Conservation (phyloP, 2,888 invertebrate species). For the Cosmia pyralina region DNA sequence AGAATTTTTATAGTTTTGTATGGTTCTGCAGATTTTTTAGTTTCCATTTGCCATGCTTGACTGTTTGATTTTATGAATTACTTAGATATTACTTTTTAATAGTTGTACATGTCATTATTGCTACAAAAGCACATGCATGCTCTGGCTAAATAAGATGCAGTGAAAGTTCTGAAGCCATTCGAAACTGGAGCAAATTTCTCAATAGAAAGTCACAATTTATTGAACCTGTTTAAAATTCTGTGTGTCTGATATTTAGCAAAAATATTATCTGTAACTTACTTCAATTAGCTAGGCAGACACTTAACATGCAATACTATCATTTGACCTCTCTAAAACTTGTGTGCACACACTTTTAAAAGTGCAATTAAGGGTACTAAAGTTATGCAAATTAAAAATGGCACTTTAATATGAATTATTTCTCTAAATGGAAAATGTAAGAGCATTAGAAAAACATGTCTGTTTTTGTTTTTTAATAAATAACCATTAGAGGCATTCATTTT, state of each 20-base stretch:
- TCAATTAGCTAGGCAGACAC: background rate
- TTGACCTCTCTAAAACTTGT: conserved; percentile 13
- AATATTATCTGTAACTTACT: conserved; percentile 22
- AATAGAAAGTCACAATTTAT: conserved; percentile 51
- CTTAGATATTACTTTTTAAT: background rate
- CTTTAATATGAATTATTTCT: background rate
- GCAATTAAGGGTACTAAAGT: background rate
- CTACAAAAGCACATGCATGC: background rate
- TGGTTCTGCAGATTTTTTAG: too few species aligned
- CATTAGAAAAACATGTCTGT: background rate
- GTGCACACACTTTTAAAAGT: background rate
- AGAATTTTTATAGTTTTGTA: background rate
- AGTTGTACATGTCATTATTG: background rate
- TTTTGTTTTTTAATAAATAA: background rate
- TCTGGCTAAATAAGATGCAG: conserved; percentile 1
- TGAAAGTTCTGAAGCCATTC: conserved; percentile 36
- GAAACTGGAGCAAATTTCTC: conserved; percentile 33
- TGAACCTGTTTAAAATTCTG: conserved; percentile 37
- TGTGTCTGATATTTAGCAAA: conserved; percentile 12
- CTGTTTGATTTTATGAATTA: background rate
- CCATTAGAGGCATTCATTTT: background rate
- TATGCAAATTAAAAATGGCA: background rate
- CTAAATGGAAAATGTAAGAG: background rate
- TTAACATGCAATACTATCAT: background rate
- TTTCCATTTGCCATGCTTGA: background rate